These are phyloP conservation scores for Sarotherodon lohbergeri DNA, from an alignment of 2,113 vertebrate species.

Conservation along the genomic window DNA sequence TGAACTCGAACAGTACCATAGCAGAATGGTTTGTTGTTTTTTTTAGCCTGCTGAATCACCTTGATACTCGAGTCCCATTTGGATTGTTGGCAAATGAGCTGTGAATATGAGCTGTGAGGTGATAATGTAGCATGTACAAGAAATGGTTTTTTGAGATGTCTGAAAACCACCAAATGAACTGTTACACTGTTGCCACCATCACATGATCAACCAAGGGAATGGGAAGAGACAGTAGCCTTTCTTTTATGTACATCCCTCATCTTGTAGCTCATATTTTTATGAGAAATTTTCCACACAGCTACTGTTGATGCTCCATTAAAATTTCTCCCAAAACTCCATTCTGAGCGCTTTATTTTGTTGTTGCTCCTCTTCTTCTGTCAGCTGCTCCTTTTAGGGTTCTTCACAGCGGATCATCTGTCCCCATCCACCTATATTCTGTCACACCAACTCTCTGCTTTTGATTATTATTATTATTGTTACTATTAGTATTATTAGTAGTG, in stretches of 20 bases:
- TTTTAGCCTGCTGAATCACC: background rate
- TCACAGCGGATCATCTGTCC: background rate
- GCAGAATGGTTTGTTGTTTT: background rate
- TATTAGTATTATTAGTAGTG: background rate
- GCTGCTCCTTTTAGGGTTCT: background rate
- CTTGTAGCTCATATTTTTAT: background rate
- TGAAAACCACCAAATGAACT: background rate
- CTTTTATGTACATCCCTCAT: background rate
- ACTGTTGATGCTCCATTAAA: slow-evolving; percentile 45
- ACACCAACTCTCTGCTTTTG: background rate
- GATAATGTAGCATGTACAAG: background rate
- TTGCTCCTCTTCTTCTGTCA: background rate
- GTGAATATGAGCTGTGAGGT: background rate
- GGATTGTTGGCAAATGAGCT: slow-evolving; percentile 1
- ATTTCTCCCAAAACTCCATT: slow-evolving; percentile 1
- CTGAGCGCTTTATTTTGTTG: background rate
- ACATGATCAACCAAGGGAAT: background rate
- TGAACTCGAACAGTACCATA: background rate
- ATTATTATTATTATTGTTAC: background rate
- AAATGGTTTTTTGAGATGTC: background rate
- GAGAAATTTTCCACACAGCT: background rate
- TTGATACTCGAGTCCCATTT: background rate
- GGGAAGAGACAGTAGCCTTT: background rate
- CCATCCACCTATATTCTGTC: background rate
- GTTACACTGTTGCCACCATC: background rate